Percentiles rank a stretch among this genome's conserved stretches.
These are phyloP conservation scores for Antitype chi DNA, from an alignment of 2,888 invertebrate species.

Conservation along the genomic window DNA sequence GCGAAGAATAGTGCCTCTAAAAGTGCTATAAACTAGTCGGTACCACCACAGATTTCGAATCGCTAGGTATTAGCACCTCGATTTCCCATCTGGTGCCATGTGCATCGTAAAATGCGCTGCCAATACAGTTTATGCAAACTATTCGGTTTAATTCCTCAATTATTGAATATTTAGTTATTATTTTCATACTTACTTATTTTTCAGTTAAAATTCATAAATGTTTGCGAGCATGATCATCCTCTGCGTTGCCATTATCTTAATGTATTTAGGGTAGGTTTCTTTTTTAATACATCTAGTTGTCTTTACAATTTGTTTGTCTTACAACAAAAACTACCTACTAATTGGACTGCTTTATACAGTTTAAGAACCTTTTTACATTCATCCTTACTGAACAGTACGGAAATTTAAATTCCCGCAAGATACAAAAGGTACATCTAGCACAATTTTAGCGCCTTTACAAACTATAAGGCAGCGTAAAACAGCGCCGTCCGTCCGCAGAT, in stretches of 20 bases:
- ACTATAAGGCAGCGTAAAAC: slow-evolving; percentile 48
- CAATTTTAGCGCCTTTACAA: slow-evolving; percentile 50
- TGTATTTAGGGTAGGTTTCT: neutral
- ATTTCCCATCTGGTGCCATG: slow-evolving; percentile 24
- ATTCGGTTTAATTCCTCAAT: neutral
- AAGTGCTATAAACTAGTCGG: slow-evolving; percentile 38
- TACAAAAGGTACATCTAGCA: slow-evolving; percentile 43
- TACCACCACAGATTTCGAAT: slow-evolving; percentile 27
- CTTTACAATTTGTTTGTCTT: neutral
- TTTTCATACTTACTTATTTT: neutral
- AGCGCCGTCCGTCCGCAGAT: slow-evolving; percentile 64
- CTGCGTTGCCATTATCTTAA: no score
- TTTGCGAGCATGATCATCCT: neutral
- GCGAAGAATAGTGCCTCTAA: slow-evolving; percentile 42
- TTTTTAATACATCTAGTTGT: neutral
- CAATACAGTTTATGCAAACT: slow-evolving; percentile 22
- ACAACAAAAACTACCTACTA: neutral
- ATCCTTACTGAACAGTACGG: neutral
- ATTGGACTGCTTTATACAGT: neutral
- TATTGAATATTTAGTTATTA: neutral
- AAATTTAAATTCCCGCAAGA: slow-evolving; percentile 1
- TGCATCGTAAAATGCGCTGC: slow-evolving; percentile 16
- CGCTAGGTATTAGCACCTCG: slow-evolving; percentile 20
- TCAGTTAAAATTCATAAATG: neutral
- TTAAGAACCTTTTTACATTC: neutral